These are phyloP conservation scores for Botia kubotai DNA, from an alignment of 2,797 vertebrate genomes.

Conservation along the genomic window DNA sequence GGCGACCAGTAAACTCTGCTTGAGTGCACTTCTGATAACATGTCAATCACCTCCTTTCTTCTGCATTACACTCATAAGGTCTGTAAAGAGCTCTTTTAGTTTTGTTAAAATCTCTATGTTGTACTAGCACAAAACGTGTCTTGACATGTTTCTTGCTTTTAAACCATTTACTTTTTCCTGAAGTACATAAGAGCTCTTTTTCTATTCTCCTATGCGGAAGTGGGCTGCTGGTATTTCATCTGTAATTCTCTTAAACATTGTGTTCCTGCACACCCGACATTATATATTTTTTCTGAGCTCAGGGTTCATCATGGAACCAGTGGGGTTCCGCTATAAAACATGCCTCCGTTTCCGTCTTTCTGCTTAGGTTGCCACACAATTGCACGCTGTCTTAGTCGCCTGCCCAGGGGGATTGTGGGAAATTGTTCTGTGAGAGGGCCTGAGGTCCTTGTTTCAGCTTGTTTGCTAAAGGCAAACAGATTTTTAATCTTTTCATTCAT, in stretches of 20 bases:
- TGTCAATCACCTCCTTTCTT: constrained; percentile 30
- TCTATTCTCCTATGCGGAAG: not conserved
- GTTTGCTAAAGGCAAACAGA: constrained; percentile 47
- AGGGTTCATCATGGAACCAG: constrained; percentile 16
- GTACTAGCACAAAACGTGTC: not conserved
- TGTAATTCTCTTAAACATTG: constrained; percentile 32
- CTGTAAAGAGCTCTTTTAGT: constrained; percentile 8
- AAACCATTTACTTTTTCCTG: not conserved
- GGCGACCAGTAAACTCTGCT: not conserved
- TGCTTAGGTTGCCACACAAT: constrained; percentile 51
- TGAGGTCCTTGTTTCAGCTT: constrained; percentile 53
- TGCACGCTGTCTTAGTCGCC: constrained; percentile 47
- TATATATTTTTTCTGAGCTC: constrained; percentile 27
- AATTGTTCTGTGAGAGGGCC: constrained; percentile 52
- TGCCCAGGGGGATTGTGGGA: constrained; percentile 34
- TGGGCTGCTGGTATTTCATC: constrained; percentile 22
- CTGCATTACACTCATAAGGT: constrained; percentile 11
- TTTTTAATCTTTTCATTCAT: constrained; percentile 34
- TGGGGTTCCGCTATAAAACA: constrained; percentile 22
- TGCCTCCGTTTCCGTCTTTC: constrained; percentile 5
- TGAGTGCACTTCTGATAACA: constrained; percentile 18
- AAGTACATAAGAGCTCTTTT: constrained; percentile 29
- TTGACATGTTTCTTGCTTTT: constrained; percentile 25
- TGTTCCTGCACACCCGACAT: constrained; percentile 19
- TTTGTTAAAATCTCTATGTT: not conserved